Percentiles rank a stretch among this genome's conserved stretches.
phyloP scores from a whole-genome alignment of 2,888 invertebrate species.

The Catocala sponsa region DNA sequence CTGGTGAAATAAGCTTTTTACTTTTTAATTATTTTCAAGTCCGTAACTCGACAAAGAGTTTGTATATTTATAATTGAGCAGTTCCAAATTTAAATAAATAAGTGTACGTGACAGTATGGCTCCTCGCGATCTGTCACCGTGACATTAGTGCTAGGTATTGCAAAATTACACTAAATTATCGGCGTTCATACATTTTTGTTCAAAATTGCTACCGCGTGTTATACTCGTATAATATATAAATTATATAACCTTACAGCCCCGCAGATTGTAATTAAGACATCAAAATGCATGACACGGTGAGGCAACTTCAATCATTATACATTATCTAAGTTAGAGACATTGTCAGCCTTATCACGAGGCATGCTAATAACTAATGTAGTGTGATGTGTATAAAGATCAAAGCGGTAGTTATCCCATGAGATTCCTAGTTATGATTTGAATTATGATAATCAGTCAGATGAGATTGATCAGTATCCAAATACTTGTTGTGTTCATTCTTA shows the following conservation, averaged over 20 bases:
- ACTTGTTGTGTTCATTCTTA: too few relatives aligned
- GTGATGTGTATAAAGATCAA: too few relatives aligned
- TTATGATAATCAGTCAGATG: too few relatives aligned
- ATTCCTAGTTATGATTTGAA: too few relatives aligned
- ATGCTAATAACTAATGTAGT: too few relatives aligned
- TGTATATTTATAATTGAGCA: too few relatives aligned
- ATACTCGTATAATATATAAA: not conserved
- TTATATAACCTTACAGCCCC: constrained; percentile 1
- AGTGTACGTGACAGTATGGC: constrained; percentile 1
- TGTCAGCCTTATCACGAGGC: not conserved
- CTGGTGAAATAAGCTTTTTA: too few relatives aligned
- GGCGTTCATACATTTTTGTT: constrained; percentile 9
- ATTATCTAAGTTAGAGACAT: not conserved
- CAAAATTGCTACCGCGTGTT: constrained; percentile 13
- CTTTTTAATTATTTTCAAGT: too few relatives aligned
- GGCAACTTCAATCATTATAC: constrained; percentile 15
- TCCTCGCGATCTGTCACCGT: constrained; percentile 4
- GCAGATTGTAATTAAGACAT: constrained; percentile 20
- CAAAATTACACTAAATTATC: constrained; percentile 12
- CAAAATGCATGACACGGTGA: constrained; percentile 79
- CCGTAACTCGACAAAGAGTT: too few relatives aligned
- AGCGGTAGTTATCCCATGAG: too few relatives aligned
- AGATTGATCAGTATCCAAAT: too few relatives aligned
- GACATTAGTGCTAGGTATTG: constrained; percentile 9
- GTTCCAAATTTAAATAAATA: not conserved